Evolutionary conservation across 2,113 vertebrate species (phyloP).

Genomic region (Daboia siamensis): DNA sequence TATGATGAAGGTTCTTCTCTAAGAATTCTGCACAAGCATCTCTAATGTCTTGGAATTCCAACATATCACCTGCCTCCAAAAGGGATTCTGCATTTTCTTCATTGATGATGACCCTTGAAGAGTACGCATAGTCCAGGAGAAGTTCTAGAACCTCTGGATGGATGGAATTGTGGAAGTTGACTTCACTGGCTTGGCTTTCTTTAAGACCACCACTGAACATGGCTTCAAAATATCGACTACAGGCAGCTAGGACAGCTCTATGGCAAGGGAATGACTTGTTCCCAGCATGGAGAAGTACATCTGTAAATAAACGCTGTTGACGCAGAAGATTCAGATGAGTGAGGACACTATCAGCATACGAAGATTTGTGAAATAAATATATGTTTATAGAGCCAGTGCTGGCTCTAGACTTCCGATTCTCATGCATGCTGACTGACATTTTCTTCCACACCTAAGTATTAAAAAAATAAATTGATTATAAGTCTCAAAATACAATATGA

Average conservation of each 20-base stretch:
- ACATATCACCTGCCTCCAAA: slow-evolving; percentile 79
- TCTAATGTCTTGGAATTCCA: slow-evolving; percentile 80
- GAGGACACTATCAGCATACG: slow-evolving; percentile 82
- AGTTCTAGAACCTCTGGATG: slow-evolving; percentile 80
- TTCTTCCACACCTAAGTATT: slow-evolving; percentile 71
- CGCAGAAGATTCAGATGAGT: slow-evolving; percentile 79
- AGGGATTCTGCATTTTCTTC: slow-evolving; percentile 80
- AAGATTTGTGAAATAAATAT: slow-evolving; percentile 81
- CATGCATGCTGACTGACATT: slow-evolving; percentile 82
- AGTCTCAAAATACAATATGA: slow-evolving; percentile 5
- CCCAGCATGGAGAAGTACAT: slow-evolving; percentile 79
- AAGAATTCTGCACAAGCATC: slow-evolving; percentile 82
- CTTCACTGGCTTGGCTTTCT: slow-evolving; percentile 81
- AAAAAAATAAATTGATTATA: slow-evolving; percentile 38
- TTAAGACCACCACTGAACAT: slow-evolving; percentile 82
- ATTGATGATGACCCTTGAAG: slow-evolving; percentile 80
- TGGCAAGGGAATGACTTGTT: slow-evolving; percentile 80
- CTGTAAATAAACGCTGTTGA: slow-evolving; percentile 81
- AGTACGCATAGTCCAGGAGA: slow-evolving; percentile 79
- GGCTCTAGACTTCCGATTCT: slow-evolving; percentile 81
- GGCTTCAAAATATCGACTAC: slow-evolving; percentile 81
- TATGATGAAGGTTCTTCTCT: slow-evolving; percentile 80
- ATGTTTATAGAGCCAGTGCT: slow-evolving; percentile 83
- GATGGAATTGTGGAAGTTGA: slow-evolving; percentile 81
- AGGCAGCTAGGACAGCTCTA: slow-evolving; percentile 77